A percentile compares a stretch with the other conserved stretches of the same genome.
These are phyloP conservation scores for Microtus pennsylvanicus DNA, from an alignment of 2,113 vertebrate genomes.

Conservation along the genomic window DNA sequence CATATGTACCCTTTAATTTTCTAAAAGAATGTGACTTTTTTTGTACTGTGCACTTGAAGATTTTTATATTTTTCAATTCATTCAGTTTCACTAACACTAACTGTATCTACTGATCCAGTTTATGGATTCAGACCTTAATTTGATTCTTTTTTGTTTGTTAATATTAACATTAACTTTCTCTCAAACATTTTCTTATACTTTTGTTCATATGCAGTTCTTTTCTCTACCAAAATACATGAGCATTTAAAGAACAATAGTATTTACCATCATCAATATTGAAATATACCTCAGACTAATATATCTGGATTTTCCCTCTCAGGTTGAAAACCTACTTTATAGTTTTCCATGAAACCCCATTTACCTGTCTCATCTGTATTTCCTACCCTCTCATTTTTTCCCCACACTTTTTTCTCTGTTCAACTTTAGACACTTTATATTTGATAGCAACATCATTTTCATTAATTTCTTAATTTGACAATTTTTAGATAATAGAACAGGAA, in stretches of 20 bases:
- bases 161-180: neutral
- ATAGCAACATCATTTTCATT: neutral
- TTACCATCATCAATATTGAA: neutral
- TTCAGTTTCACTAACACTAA: neutral
- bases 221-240: neutral
- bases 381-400: neutral
- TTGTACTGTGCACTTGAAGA: neutral
- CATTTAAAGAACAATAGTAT: neutral
- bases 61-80: neutral
- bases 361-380: neutral
- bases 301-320: neutral
- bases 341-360: neutral
- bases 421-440: neutral
- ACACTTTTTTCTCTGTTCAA: accelerated
- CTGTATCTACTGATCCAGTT: neutral
- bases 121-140: neutral
- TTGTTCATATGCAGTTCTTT: neutral
- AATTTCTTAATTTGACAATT: neutral
- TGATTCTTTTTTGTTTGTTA: neutral
- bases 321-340: neutral
- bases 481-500: neutral
- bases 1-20: neutral
- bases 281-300: neutral
- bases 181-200: neutral
- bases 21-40: neutral